These are phyloP conservation scores for Dendroctonus ponderosae DNA, from an alignment of 1,140 invertebrate genomes.

Conservation along the genomic window DNA sequence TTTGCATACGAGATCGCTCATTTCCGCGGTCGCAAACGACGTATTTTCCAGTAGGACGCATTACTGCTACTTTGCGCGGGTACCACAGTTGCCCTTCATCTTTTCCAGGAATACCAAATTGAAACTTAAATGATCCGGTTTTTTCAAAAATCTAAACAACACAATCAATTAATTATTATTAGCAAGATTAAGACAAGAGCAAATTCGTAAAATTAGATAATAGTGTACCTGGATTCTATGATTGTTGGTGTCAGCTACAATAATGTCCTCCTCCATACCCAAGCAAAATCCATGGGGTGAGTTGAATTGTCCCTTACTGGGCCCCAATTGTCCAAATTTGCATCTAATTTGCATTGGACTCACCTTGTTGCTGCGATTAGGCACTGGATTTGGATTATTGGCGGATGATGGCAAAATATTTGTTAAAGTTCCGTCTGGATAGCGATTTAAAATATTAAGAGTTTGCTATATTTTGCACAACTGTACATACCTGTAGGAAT, in stretches of 20 bases:
- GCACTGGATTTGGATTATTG: conserved; percentile 51
- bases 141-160: conserved; percentile 83
- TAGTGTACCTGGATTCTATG: conserved; percentile 82
- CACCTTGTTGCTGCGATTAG: conserved; percentile 66
- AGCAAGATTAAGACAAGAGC: too few relatives aligned
- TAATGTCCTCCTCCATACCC: conserved; percentile 90
- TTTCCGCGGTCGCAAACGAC: conserved; percentile 96
- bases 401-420: conserved; percentile 40
- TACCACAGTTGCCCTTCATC: conserved; percentile 97
- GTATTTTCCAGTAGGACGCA: conserved; percentile 83
- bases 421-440: conserved; percentile 43
- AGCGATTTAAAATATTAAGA: not conserved
- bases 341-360: conserved; percentile 83
- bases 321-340: conserved; percentile 92
- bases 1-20: conserved; percentile 94
- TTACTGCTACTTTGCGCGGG: conserved; percentile 92
- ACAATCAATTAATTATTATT: too few relatives aligned
- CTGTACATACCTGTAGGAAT: conserved; percentile 37
- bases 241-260: conserved; percentile 95
- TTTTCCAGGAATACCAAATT: conserved; percentile 87
- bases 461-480: too few relatives aligned
- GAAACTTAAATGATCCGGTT: conserved; percentile 81
- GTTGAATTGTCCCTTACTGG: conserved; percentile 90
- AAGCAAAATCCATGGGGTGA: conserved; percentile 96
- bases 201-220: not conserved